Conservation (phyloP, 2,888 invertebrate species). For the Ophioninae sp. region DNA sequence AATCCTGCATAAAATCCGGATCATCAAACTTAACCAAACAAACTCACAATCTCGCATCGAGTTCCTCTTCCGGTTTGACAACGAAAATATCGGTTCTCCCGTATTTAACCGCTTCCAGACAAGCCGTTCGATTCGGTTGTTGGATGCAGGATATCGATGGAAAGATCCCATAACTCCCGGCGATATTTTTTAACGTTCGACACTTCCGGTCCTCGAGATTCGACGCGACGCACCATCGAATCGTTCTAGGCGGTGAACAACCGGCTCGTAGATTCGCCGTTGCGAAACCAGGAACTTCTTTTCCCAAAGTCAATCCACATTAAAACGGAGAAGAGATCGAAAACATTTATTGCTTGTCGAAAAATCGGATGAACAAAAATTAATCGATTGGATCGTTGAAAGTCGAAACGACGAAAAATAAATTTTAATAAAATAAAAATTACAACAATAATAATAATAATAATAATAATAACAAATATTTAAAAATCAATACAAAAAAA, state of each 20-base stretch:
- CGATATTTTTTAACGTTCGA: conserved; percentile 88
- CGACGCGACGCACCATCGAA: conserved; percentile 85
- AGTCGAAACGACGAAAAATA: background rate
- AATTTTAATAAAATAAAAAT: conserved; percentile 3
- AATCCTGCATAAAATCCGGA: background rate
- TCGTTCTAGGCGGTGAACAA: conserved; percentile 75
- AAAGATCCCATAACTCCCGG: conserved; percentile 88
- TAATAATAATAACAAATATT: background rate
- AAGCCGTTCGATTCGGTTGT: conserved; percentile 84
- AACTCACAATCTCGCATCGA: conserved; percentile 85
- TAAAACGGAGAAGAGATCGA: background rate
- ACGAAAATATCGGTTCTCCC: conserved; percentile 88
- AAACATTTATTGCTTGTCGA: background rate
- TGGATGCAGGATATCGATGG: conserved; percentile 91
- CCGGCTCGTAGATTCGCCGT: conserved; percentile 75
- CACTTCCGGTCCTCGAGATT: conserved; percentile 89
- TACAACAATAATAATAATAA: background rate
- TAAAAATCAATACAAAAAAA: too few relatives aligned
- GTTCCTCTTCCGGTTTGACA: conserved; percentile 87
- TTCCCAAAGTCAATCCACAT: background rate
- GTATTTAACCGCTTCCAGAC: conserved; percentile 85
- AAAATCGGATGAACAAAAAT: too few relatives aligned
- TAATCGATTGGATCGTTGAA: background rate
- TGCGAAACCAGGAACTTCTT: conserved; percentile 76
- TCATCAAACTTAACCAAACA: background rate